Evolutionary conservation across 2,113 vertebrate species (phyloP), one percentile per base, ranked within the genome.

Genomic region (Hemiprocne comata): DNA sequence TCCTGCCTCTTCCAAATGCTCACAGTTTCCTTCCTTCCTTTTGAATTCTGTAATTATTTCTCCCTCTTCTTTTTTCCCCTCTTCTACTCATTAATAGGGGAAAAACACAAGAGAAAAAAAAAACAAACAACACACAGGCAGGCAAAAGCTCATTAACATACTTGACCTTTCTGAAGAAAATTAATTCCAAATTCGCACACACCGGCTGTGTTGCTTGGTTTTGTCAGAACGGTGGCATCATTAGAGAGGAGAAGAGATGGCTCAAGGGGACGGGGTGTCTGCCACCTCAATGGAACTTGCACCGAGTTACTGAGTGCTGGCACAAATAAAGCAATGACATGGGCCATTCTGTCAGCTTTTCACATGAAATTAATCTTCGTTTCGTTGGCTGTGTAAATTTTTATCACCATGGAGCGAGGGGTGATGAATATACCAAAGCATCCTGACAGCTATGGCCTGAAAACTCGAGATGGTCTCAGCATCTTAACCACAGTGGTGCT

Each of bases 121-220:
- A 19, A 3, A 4, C 26, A 67, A 83, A 53, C 90, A 89, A 61
- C 24, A 10, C 3, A 4, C 26, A 64, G 85, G 90, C 90, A 97
- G 96, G 90, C 84, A 93, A 95, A 96, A 96, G 93, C 98, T 98
- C 97, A 96, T 98, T 97, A 98, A 97, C 94, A 95, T 97, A 96
- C 96, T 97, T 98, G 97, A 98, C 98, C 98, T 98, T 98, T 97
- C 78, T 53, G 93, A 97, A 64, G 97, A 97, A 98, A 98, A 98
- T 98, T 97, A 98, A 98, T 98, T 98, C 97, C 95, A 97, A 98
- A 95, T 98, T 98, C 97, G 95, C 98, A 98, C 97, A 67, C 98
- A 97, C 98, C 77, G 69, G 97, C 97, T 97, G 95, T 34, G 95
- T 48, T 94, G 97, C 97, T 98, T 96, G 92, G 97, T 97, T 98